Evolutionary conservation across 2,113 vertebrate genomes (phyloP).

Genomic region (Trichechus manatus): DNA sequence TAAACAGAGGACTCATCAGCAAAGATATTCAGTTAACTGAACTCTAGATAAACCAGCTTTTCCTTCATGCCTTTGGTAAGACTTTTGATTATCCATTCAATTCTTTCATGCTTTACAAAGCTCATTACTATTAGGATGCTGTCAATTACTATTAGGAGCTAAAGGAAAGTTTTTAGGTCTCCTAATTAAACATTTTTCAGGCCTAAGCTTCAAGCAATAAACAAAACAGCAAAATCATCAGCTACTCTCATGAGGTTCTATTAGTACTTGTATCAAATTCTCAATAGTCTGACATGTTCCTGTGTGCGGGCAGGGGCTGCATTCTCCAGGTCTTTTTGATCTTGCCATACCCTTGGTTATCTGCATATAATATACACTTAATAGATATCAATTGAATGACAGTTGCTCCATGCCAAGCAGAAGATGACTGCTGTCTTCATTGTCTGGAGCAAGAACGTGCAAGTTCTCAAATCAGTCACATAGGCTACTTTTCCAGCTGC

Average conservation of each 20-base stretch:
- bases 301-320: not conserved
- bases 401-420: not conserved
- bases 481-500: slow-evolving; percentile 19
- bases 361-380: not conserved
- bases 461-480: not conserved
- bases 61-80: not conserved
- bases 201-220: slow-evolving; percentile 1
- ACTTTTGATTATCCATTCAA: not conserved
- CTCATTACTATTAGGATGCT: not conserved
- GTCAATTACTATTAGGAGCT: not conserved
- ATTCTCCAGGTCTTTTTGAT: slow-evolving; percentile 30
- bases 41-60: not conserved
- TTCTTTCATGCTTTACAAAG: not conserved
- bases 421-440: not conserved
- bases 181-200: not conserved
- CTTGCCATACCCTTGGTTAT: not conserved
- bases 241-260: not conserved
- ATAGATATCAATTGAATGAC: not conserved
- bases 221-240: not conserved
- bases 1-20: not conserved
- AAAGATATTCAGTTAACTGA: not conserved
- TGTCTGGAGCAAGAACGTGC: not conserved
- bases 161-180: not conserved
- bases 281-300: not conserved
- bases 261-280: not conserved